These are phyloP conservation scores for Pachycephala philippinensis DNA, from an alignment of 2,113 vertebrate species.

Conservation along the genomic window DNA sequence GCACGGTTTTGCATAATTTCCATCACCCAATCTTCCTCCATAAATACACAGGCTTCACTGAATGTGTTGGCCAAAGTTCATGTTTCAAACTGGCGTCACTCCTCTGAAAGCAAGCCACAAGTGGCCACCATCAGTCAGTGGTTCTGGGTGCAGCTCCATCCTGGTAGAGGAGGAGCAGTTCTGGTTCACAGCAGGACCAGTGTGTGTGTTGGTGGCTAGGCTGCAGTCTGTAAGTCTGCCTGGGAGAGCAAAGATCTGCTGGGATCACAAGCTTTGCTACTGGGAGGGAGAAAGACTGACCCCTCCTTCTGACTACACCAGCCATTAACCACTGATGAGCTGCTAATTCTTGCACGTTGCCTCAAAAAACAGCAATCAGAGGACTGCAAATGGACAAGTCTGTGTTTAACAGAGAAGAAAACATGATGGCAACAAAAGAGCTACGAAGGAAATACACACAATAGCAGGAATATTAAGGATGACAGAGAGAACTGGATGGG, in stretches of 20 bases:
- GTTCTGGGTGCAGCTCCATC: background rate
- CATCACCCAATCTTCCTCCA: background rate
- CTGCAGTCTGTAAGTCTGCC: background rate
- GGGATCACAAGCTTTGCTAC: background rate
- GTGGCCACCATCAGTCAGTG: background rate
- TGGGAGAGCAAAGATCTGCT: fast-evolving
- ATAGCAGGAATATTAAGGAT: background rate
- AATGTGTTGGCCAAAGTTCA: fast-evolving
- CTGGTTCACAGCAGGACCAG: background rate
- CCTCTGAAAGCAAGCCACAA: background rate
- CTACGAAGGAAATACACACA: background rate
- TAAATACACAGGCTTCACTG: background rate
- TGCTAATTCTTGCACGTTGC: background rate
- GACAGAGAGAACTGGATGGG: background rate
- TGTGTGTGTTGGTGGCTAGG: background rate
- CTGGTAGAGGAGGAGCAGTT: background rate
- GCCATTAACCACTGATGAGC: background rate
- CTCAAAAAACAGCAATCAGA: background rate
- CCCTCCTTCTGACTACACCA: background rate
- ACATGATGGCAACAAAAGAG: background rate
- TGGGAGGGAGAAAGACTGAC: background rate
- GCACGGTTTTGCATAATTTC: background rate
- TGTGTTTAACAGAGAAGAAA: background rate
- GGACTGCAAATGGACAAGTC: background rate
- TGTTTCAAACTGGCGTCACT: background rate